Conservation (phyloP, 2,888 invertebrate genomes). For the Callimorpha dominula region DNA sequence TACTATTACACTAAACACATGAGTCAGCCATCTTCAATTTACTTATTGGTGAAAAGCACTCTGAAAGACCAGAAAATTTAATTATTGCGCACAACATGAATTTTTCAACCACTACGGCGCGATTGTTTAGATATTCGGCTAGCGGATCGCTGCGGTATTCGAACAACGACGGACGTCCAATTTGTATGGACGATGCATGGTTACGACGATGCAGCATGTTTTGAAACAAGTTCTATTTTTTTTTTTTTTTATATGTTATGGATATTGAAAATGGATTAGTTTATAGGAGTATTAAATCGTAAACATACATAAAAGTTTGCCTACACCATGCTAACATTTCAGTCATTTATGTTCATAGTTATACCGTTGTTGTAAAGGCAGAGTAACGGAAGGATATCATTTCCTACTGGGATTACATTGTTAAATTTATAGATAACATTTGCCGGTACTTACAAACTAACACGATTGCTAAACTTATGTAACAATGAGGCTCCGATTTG, state of each 20-base stretch:
- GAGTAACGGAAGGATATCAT: not conserved
- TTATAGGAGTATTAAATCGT: no score
- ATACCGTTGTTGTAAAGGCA: no score
- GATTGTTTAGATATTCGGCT: not conserved
- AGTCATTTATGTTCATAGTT: not conserved
- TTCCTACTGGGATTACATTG: not conserved
- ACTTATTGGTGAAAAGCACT: not conserved
- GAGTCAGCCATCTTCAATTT: not conserved
- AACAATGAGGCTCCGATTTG: not conserved
- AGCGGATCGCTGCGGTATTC: not conserved
- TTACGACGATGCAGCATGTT: not conserved
- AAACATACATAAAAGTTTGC: no score
- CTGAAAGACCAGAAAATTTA: not conserved
- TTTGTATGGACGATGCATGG: not conserved
- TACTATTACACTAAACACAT: not conserved
- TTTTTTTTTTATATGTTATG: not conserved
- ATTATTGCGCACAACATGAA: not conserved
- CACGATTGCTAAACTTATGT: not conserved
- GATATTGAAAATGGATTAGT: no score
- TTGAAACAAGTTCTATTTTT: not conserved
- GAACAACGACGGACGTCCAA: not conserved
- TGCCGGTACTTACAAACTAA: not conserved
- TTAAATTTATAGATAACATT: not conserved
- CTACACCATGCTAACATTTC: not conserved
- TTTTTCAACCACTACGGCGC: slow-evolving; percentile 2